Conservation (phyloP, 2,797 vertebrate species). For the Tadarida brasiliensis region DNA sequence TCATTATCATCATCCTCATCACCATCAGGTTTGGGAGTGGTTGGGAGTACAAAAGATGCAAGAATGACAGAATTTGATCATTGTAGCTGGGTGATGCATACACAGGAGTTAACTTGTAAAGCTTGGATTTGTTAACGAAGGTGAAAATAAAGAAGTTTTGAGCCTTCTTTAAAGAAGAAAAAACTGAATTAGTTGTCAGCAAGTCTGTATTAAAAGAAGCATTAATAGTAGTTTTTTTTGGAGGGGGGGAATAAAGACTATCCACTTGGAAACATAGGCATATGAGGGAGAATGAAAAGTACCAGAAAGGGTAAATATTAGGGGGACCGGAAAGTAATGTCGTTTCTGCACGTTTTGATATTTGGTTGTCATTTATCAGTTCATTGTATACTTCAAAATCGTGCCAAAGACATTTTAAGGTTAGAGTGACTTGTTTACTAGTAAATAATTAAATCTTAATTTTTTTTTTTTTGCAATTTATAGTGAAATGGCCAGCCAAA, state of each 20-base stretch:
- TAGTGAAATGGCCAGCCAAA: too few species aligned
- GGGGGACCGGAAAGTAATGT: too few species aligned
- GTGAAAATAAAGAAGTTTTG: neutral
- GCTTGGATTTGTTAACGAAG: neutral
- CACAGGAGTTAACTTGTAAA: neutral
- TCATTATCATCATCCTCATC: neutral
- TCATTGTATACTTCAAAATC: too few species aligned
- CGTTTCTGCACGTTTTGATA: too few species aligned
- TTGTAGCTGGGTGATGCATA: neutral
- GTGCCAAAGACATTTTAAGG: too few species aligned
- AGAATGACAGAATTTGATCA: neutral
- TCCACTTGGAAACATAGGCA: neutral
- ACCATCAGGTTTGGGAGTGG: neutral
- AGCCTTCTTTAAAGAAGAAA: neutral
- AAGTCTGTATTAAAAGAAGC: constrained; percentile 22
- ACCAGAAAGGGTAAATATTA: neutral
- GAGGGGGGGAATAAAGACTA: neutral
- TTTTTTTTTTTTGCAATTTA: too few species aligned
- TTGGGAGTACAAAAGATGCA: neutral
- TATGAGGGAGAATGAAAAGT: neutral
- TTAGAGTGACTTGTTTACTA: too few species aligned
- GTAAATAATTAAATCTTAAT: too few species aligned
- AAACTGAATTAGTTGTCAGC: neutral
- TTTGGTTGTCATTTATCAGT: too few species aligned
- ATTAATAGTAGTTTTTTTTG: neutral